Evolutionary conservation across 2,888 invertebrate species (phyloP).

Genomic region (Ichneumon xanthorius): DNA sequence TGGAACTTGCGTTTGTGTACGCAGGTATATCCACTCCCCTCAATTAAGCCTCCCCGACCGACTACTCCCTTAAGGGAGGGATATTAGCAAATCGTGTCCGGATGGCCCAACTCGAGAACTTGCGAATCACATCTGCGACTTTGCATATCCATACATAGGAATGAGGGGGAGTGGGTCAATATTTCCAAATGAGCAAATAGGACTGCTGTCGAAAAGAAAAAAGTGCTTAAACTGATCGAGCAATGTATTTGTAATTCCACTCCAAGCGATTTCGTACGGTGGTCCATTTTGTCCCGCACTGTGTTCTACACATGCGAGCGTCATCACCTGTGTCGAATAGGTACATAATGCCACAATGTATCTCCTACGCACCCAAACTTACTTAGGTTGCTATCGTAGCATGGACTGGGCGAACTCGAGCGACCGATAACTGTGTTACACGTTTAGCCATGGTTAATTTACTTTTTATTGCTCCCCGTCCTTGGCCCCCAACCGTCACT

Average conservation of each 20-base stretch:
- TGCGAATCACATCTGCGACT: slow-evolving; percentile 34
- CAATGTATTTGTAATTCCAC: neutral
- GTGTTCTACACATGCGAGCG: neutral
- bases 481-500: slow-evolving; percentile 53
- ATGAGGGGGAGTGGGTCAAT: neutral
- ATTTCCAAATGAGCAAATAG: neutral
- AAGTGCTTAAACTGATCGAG: neutral
- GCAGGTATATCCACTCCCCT: slow-evolving; percentile 48
- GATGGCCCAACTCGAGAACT: slow-evolving; percentile 43
- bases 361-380: neutral
- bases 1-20: slow-evolving; percentile 52
- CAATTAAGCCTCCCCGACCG: slow-evolving; percentile 47
- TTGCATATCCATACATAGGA: slow-evolving; percentile 14
- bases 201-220: neutral
- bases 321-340: neutral
- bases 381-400: slow-evolving; percentile 10
- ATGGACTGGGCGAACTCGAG: neutral
- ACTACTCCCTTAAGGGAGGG: slow-evolving; percentile 27
- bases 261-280: neutral
- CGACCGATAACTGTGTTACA: slow-evolving; percentile 24
- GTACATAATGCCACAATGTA: neutral
- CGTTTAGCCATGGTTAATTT: neutral
- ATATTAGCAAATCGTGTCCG: slow-evolving; percentile 21
- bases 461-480: slow-evolving; percentile 44
- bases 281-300: neutral